These are phyloP conservation scores for Plectrocnemia conspersa DNA, from an alignment of 1,140 invertebrate genomes.

Conservation along the genomic window DNA sequence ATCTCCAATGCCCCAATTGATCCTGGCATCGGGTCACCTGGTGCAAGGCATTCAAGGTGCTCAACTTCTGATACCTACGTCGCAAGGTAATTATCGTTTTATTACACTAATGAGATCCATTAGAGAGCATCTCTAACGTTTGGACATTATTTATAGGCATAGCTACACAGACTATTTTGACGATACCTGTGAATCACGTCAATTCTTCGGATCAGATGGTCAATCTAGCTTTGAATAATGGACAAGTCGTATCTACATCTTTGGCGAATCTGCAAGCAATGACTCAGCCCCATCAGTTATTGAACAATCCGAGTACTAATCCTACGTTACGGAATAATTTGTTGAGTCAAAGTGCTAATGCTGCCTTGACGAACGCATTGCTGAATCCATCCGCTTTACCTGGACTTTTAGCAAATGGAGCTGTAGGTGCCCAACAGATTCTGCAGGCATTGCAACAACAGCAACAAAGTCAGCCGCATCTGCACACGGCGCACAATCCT, in stretches of 20 bases:
- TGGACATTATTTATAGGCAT: slow-evolving; percentile 59
- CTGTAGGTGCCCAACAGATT: slow-evolving; percentile 58
- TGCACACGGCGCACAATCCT: slow-evolving; percentile 46
- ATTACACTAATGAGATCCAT: slow-evolving; percentile 11
- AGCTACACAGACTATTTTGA: slow-evolving; percentile 88
- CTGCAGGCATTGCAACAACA: slow-evolving; percentile 62
- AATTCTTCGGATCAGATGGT: slow-evolving; percentile 77
- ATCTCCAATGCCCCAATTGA: slow-evolving; percentile 81
- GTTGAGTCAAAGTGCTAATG: slow-evolving; percentile 49
- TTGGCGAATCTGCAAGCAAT: slow-evolving; percentile 75
- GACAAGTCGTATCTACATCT: slow-evolving; percentile 80
- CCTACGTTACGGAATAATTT: slow-evolving; percentile 52
- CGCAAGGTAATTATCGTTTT: slow-evolving; percentile 68
- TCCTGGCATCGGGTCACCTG: slow-evolving; percentile 84
- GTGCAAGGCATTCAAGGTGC: slow-evolving; percentile 88
- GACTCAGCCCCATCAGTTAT: slow-evolving; percentile 61
- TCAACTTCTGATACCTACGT: slow-evolving; percentile 88
- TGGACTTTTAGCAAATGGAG: slow-evolving; percentile 65
- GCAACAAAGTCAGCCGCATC: slow-evolving; percentile 44
- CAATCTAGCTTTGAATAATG: slow-evolving; percentile 71
- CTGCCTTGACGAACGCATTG: slow-evolving; percentile 48
- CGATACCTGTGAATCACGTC: slow-evolving; percentile 82
- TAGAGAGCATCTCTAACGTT: background rate
- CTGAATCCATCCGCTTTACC: slow-evolving; percentile 62
- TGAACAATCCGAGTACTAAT: slow-evolving; percentile 45